A percentile compares a stretch with the other conserved stretches of the same genome.
phyloP scores from a whole-genome alignment of 2,113 vertebrate species.

The Hemicordylus capensis region DNA sequence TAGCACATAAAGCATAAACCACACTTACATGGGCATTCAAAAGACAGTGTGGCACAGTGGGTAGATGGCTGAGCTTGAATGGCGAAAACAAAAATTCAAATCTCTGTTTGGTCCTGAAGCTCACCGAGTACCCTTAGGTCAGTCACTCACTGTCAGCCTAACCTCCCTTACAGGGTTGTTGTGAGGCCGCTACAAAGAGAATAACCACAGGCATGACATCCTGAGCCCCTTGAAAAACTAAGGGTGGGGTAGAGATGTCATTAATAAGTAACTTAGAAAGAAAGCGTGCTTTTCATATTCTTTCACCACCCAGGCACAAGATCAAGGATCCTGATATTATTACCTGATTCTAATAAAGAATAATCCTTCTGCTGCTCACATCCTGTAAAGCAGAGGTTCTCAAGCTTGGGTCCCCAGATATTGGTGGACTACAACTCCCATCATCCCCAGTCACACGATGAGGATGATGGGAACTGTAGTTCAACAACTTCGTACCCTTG shows the following conservation, averaged over 20 bases:
- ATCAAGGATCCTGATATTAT: no score
- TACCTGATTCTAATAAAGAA: no score
- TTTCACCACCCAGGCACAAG: not conserved
- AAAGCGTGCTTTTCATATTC: not conserved
- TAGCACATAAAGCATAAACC: no score
- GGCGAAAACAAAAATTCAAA: not conserved
- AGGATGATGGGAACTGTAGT: no score
- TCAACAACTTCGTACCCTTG: no score
- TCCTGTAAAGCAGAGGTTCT: no score
- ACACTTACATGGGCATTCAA: not conserved
- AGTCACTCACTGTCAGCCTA: not conserved
- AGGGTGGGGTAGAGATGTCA: not conserved
- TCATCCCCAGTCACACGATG: no score
- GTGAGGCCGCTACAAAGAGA: not conserved
- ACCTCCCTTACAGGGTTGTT: not conserved
- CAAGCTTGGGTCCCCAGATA: no score
- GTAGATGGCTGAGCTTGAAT: not conserved
- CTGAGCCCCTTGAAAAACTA: not conserved
- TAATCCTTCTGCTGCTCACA: no score
- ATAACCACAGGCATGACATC: not conserved
- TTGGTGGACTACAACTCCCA: no score
- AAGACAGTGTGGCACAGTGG: not conserved
- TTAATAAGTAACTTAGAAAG: not conserved
- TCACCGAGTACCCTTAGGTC: not conserved
- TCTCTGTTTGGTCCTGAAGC: not conserved